Evolutionary conservation across 2,888 invertebrate genomes (phyloP), one percentile per base, ranked within the genome.

Genomic region (Apodemia duryi): DNA sequence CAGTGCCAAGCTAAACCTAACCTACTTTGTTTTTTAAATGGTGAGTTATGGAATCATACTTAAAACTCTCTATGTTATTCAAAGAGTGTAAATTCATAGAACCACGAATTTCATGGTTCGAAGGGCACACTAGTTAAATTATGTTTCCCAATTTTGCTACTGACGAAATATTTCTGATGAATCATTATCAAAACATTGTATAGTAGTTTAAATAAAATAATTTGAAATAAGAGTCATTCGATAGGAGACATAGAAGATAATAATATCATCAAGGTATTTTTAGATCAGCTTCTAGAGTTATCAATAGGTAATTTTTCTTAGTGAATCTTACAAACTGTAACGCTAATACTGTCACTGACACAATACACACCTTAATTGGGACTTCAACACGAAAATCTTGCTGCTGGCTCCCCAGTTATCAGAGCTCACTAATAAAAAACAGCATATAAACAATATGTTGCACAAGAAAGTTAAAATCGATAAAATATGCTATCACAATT

Each of bases 321-420:
- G 57, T 41, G 63, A 67, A 67, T 54, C 61, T 65, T 66, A 65
- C 51, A 63, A 62, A 41, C 49, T 61, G 43, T 61, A 54, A 57
- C 38, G 60, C 54, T 62, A 62, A n/a, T 43, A 52, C 64, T 46
- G 28, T 62, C 43, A 63, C 51, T 35, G 29, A 62, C 49, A 63
- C 46, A 61, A 60, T 61, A 82, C 87, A 72, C 78, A 90, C 91
- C 91, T 91, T 90, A 78, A 81, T 75, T 82, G 80, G 79, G 79
- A 86, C 88, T 83, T 83, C 83, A 79, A 80, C 85, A 82, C 84
- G 79, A 90, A 90, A 89, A 87, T 83, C 71, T 78, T 82, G 80
- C 81, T 76, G 83, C 81, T 83, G 75, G 77, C 73, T 78, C 77
- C 79, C 79, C 81, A 78, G 79, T 81, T 80, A 81, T 78, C 78